phyloP scores from a whole-genome alignment of 1,140 invertebrate species.

The Scaptomyza hsui region DNA sequence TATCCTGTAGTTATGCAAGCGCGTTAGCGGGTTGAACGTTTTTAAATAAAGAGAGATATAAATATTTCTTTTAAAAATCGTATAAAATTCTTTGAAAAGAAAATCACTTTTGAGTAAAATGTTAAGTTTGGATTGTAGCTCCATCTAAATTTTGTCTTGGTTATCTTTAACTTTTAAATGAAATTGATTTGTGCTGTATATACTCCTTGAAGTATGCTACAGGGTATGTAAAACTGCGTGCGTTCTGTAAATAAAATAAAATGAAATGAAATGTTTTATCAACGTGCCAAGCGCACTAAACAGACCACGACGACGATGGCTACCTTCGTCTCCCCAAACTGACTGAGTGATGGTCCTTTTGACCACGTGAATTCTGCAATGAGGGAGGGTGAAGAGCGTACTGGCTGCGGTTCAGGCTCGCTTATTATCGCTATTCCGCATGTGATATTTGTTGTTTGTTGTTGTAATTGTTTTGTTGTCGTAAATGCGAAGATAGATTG shows the following conservation, averaged over 20 bases:
- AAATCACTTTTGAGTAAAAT: too few species aligned
- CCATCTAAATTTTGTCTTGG: too few species aligned
- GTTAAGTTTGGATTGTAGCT: too few species aligned
- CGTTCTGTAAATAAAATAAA: slow-evolving; percentile 72
- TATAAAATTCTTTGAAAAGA: too few species aligned
- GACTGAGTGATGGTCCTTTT: slow-evolving; percentile 64
- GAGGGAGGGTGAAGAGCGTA: not conserved
- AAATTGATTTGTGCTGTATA: not conserved
- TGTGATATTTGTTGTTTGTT: slow-evolving; percentile 79
- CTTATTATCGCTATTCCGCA: slow-evolving; percentile 68
- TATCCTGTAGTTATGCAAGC: slow-evolving; percentile 10
- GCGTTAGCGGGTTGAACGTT: too few species aligned
- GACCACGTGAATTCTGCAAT: slow-evolving; percentile 37
- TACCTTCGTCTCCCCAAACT: not conserved
- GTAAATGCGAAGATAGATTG: slow-evolving; percentile 80
- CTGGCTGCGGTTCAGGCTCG: slow-evolving; percentile 5
- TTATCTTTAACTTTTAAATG: too few species aligned
- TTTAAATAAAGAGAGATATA: too few species aligned
- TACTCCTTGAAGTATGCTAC: not conserved
- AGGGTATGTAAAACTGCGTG: slow-evolving; percentile 54
- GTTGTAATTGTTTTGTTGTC: slow-evolving; percentile 79
- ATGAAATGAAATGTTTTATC: slow-evolving; percentile 80
- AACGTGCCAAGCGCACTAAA: slow-evolving; percentile 76
- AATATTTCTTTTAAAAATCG: too few species aligned
- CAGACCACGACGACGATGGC: slow-evolving; percentile 23